Evolutionary conservation across 2,113 vertebrate genomes (phyloP), one percentile per base, ranked within the genome.

Genomic region (Plecotus auritus): DNA sequence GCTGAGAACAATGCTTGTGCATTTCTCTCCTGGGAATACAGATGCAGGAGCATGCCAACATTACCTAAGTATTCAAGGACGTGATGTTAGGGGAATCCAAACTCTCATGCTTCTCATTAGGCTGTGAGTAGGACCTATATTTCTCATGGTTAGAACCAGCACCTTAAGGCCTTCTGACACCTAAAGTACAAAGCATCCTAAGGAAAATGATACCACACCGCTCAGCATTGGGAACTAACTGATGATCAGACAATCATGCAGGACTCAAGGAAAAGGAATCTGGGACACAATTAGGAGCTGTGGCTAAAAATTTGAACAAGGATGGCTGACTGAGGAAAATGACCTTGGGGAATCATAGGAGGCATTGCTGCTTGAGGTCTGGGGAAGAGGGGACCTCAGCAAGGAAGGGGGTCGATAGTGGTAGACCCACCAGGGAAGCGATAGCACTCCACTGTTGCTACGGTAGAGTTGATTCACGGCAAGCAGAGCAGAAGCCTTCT

Each of bases 381-480:
- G 59, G 49, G 40, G 22, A 51, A 26, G 47, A 87, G 49, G 35
- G 30, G 1, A 9, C 11, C 40, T 42, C 32, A 70, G 74, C 69
- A 87, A 54, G 54, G 59, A 70, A 84, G 40, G 51, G 49, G 28
- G 0, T 47, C 18, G 0, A 35, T 3, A 5, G 13, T 3, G 32
- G 35, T 13, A 20, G 70, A 30, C 59, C 49, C 4, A 28, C 54
- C n/a, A 47, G 7, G 47, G 18, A 8, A n/a, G 17, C 2, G 7
- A 6, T 2, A 40, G 45, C 17, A 12, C 6, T 9, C 6, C 22
- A 8, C 7, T 5, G 7, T 32, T 5, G 56, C n/a, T 20, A 7
- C 37, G 7, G 2, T 3, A 9, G 28, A n/a, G 32, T 0, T 23
- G 7, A 23, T 28, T 17, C 23, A 9, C 20, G 7, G 7, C 5